phyloP scores from a whole-genome alignment of 2,797 vertebrate species.

The Enteromius viviparus region DNA sequence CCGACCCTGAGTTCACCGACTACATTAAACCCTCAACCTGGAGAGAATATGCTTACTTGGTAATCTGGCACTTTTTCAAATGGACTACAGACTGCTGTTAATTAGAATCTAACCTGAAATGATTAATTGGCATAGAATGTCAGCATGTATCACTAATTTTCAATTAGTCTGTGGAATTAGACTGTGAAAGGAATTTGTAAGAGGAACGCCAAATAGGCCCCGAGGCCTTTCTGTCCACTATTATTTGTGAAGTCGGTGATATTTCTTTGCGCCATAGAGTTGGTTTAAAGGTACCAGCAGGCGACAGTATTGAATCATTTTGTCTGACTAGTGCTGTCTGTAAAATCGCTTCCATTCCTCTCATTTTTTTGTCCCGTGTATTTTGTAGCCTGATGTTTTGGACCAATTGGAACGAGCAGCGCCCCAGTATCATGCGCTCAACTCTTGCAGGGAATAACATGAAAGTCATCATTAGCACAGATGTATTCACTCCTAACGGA shows the following conservation, averaged over 20 bases:
- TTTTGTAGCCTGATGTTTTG: slow-evolving; percentile 94
- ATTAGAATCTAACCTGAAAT: slow-evolving; percentile 75
- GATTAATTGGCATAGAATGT: slow-evolving; percentile 72
- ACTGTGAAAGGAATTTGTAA: slow-evolving; percentile 48
- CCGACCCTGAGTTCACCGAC: slow-evolving; percentile 59
- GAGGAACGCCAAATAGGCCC: slow-evolving; percentile 27
- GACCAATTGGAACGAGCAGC: slow-evolving; percentile 99
- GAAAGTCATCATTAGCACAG: slow-evolving; percentile 88
- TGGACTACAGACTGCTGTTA: slow-evolving; percentile 71
- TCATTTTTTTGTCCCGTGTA: slow-evolving; percentile 16
- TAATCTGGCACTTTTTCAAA: slow-evolving; percentile 74
- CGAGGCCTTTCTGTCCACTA: slow-evolving; percentile 30
- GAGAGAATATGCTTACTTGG: slow-evolving; percentile 68
- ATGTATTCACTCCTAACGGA: slow-evolving; percentile 95
- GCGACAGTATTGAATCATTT: slow-evolving; percentile 20
- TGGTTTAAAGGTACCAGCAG: slow-evolving; percentile 11
- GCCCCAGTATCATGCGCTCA: slow-evolving; percentile 95
- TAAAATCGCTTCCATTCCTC: slow-evolving; percentile 24
- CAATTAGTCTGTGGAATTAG: slow-evolving; percentile 54
- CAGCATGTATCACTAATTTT: slow-evolving; percentile 69
- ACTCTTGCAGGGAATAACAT: slow-evolving; percentile 90
- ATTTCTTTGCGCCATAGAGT: slow-evolving; percentile 5
- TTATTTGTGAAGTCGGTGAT: slow-evolving; percentile 23
- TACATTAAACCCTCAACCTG: slow-evolving; percentile 75
- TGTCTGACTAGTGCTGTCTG: neutral